A percentile compares a stretch with the other conserved stretches of the same genome.
These are phyloP conservation scores for Eolophus roseicapilla DNA, from an alignment of 2,113 vertebrate species.

Conservation along the genomic window DNA sequence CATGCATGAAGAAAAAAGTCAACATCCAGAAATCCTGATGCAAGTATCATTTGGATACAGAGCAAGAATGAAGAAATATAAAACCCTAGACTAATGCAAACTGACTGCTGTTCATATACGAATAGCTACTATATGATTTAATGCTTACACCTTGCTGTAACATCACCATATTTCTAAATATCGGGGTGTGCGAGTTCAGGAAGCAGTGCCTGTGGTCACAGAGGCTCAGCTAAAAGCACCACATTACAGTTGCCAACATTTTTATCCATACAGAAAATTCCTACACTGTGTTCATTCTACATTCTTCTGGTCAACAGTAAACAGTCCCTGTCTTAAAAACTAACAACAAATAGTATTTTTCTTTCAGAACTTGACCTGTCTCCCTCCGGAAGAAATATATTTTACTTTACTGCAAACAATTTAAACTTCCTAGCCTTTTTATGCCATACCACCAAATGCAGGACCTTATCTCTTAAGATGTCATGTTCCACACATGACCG, in stretches of 20 bases:
- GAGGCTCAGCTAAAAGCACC: background rate
- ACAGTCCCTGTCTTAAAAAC: background rate
- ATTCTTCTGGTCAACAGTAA: background rate
- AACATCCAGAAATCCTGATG: background rate
- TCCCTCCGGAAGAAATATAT: background rate
- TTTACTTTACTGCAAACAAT: background rate
- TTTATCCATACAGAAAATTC: background rate
- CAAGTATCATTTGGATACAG: background rate
- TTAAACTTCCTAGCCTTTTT: background rate
- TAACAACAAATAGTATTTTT: background rate
- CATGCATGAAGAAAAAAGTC: background rate
- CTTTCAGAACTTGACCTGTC: background rate
- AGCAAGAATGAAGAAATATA: background rate
- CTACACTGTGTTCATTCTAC: background rate
- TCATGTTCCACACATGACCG: background rate
- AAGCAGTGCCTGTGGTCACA: background rate
- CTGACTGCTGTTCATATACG: background rate
- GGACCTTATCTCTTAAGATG: background rate
- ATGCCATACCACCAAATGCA: background rate
- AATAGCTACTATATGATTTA: background rate
- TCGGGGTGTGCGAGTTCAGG: accelerated
- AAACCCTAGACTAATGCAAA: background rate
- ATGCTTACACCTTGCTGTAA: background rate
- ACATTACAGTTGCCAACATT: background rate
- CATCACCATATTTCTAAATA: background rate